Evolutionary conservation across 2,113 vertebrate species (phyloP), one percentile per base, ranked within the genome.

Genomic region (Tympanuchus pallidicinctus): DNA sequence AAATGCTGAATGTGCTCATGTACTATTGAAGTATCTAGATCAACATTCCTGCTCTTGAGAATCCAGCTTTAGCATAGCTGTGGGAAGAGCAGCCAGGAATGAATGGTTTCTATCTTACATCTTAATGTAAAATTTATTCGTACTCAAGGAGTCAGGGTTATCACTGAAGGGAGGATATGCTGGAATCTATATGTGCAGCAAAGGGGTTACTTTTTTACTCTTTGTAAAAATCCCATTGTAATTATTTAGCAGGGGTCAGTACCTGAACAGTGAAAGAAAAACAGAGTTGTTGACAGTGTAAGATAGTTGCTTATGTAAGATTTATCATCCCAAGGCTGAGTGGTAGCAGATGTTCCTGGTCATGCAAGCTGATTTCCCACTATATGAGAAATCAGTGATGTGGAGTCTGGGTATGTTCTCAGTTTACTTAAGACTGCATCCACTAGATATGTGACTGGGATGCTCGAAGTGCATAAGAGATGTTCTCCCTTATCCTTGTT

Each of bases 341-440:
- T 63, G 34, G 63, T 83, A 91, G 89, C 94, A 96, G 92, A 94
- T 96, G 82, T 88, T 94, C 64, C 72, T 0, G 6, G 19, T 82
- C 77, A 52, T 92, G 54, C 73, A 86, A 82, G 30, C 70, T 79
- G 61, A 22, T 90, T 94, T 92, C 59, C 77, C 2, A 2, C 83
- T 84, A 61, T 57, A 90, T 96, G 88, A 94, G 90, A 73, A 82
- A 73, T 73, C 34, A 13, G 54, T 93, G 93, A 94, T 84, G 83
- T 84, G 88, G 57, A 96, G 86, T 82, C 95, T 91, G 92, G n/a
- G 45, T 89, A 92, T 94, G 82, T 87, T 93, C 91, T 93, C 67
- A 18, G 83, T 92, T 92, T 89, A 71, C 56, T 88, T 74, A 56
- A 81, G 64, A 11, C 36, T 83, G 74, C 11, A 30, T 56, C 85